phyloP scores from a whole-genome alignment of 2,113 vertebrate genomes.

The Seriola aureovittata region DNA sequence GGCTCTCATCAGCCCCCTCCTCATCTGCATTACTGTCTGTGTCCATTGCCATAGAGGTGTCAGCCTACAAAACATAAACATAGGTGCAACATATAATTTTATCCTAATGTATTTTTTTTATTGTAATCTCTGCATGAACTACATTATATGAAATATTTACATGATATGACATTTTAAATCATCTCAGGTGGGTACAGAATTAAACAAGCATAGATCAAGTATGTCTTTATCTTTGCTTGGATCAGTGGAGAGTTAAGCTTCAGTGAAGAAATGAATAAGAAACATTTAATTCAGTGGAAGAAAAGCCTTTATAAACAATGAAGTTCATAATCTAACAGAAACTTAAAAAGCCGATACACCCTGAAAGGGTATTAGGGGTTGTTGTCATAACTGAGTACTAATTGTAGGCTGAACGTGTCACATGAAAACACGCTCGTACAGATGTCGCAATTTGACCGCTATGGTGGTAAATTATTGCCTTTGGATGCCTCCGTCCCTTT shows the following conservation, averaged over 20 bases:
- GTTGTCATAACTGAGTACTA: constrained; percentile 27
- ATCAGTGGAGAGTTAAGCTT: not conserved
- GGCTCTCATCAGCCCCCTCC: constrained; percentile 82
- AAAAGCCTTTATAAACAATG: not conserved
- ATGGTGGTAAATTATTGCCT: constrained; percentile 69
- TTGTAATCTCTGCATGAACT: not conserved
- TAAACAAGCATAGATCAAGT: not conserved
- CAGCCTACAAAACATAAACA: constrained; percentile 72
- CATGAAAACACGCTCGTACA: constrained; percentile 65
- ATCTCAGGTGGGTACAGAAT: not conserved
- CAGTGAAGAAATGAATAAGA: not conserved
- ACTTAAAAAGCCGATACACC: constrained; percentile 12
- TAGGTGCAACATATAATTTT: not conserved
- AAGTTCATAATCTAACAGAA: constrained; percentile 22
- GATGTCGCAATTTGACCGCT: constrained; percentile 78
- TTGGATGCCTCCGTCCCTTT: constrained; percentile 49
- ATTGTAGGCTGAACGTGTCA: constrained; percentile 51
- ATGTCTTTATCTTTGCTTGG: not conserved
- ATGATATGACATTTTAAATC: not conserved
- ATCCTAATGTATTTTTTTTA: not conserved
- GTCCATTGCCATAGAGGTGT: constrained; percentile 80
- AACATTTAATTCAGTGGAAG: not conserved
- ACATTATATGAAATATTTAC: not conserved
- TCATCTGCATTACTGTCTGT: constrained; percentile 86
- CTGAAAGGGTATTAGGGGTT: not conserved